Percentiles rank a stretch among this genome's conserved stretches.
These are phyloP conservation scores for Sycon ciliatum DNA, from an alignment of 37 sponge, comb jelly and placozoan species.

Conservation along the genomic window DNA sequence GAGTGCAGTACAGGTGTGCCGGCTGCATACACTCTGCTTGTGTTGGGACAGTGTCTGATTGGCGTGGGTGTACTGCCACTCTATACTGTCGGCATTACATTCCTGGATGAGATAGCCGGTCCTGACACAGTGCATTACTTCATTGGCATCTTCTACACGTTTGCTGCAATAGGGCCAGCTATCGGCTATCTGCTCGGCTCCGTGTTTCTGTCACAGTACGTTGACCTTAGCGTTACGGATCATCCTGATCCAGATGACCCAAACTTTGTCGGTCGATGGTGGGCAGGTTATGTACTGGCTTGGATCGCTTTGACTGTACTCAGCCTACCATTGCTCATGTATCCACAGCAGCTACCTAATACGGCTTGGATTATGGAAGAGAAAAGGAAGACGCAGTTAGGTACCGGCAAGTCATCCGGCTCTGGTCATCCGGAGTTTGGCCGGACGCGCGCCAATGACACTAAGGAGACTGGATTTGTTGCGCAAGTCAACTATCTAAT, in stretches of 20 bases:
- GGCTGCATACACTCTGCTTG: constrained; percentile 41
- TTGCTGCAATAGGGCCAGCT: constrained; percentile 55
- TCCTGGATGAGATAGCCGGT: constrained; percentile 60
- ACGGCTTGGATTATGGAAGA: no score
- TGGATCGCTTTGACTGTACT: constrained; percentile 27
- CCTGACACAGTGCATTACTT: constrained; percentile 54
- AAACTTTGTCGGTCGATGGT: constrained; percentile 79
- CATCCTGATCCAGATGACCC: no score
- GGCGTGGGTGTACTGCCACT: constrained; percentile 65
- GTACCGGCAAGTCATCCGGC: no score
- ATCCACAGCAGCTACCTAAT: constrained; percentile 46
- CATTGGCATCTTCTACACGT: constrained; percentile 40
- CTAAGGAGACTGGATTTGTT: no score
- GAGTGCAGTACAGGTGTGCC: no score
- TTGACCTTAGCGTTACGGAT: constrained; percentile 45
- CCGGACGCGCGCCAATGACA: no score
- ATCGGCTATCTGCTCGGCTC: constrained; percentile 62
- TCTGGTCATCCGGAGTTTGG: no score
- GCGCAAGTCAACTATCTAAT: no score
- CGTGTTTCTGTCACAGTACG: constrained; percentile 48
- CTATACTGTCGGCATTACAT: constrained; percentile 57
- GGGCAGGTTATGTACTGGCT: constrained; percentile 51
- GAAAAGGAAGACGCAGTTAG: no score
- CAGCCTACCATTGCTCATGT: constrained; percentile 60
- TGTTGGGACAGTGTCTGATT: constrained; percentile 57